Percentiles rank a stretch among this genome's conserved stretches.
phyloP scores from a whole-genome alignment of 2,113 vertebrate species.

The Bubo scandiacus region DNA sequence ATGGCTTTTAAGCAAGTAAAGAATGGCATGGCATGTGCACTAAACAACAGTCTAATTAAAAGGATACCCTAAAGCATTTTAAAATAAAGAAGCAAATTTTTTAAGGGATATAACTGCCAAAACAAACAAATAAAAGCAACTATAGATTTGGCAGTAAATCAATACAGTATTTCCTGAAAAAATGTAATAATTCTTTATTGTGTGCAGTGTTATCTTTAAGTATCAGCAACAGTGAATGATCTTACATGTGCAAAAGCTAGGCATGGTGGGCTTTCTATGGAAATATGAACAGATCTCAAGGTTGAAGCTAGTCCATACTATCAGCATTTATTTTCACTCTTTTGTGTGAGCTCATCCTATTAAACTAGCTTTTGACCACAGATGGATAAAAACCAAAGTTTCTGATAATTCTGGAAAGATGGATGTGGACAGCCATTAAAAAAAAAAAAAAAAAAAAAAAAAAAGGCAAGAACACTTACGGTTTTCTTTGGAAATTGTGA shows the following conservation, averaged over 20 bases:
- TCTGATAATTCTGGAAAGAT: not conserved
- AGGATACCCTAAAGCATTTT: slow-evolving; percentile 22
- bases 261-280: not conserved
- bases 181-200: not conserved
- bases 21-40: not conserved
- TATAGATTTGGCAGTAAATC: slow-evolving; percentile 24
- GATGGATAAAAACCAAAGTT: not conserved
- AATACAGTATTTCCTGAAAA: slow-evolving; percentile 30
- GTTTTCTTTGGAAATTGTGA: not conserved
- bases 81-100: slow-evolving; percentile 45
- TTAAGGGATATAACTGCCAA: slow-evolving; percentile 1
- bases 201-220: not conserved
- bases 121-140: slow-evolving; percentile 16
- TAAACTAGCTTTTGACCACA: not conserved
- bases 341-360: not conserved
- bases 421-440: not conserved
- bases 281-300: not conserved
- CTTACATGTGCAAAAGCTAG: not conserved
- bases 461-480: not conserved
- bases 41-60: slow-evolving; percentile 37
- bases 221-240: not conserved
- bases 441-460: not conserved
- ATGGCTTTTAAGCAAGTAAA: slow-evolving; percentile 15
- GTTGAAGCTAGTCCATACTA: not conserved
- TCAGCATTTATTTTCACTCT: not conserved